phyloP scores from a whole-genome alignment of 2,113 vertebrate species.

The Ptychochromis oligacanthus region DNA sequence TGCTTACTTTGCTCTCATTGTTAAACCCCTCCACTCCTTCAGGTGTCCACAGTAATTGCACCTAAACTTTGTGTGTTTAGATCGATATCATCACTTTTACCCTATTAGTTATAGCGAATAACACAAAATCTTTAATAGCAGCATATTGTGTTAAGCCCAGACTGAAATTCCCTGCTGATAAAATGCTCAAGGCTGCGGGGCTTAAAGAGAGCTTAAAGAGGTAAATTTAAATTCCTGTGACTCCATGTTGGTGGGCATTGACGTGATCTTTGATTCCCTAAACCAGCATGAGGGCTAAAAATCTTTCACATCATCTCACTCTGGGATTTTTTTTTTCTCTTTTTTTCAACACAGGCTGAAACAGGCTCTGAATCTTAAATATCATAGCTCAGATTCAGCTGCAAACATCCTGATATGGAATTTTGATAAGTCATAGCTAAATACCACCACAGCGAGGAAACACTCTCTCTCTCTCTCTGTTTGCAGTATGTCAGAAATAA shows the following conservation, averaged over 20 bases:
- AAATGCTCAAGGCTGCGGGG: conserved; percentile 16
- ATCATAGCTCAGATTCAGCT: conserved; percentile 54
- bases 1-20: conserved; percentile 57
- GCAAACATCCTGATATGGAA: conserved; percentile 50
- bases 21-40: conserved; percentile 34
- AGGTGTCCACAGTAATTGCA: conserved; percentile 30
- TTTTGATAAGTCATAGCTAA: conserved; percentile 54
- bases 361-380: conserved; percentile 67
- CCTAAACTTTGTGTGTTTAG: conserved; percentile 31
- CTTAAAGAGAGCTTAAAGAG: conserved; percentile 46
- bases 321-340: background rate
- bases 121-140: conserved; percentile 1
- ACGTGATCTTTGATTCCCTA: conserved; percentile 62
- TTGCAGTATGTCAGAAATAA: conserved; percentile 39
- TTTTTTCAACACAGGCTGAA: conserved; percentile 60
- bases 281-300: conserved; percentile 70
- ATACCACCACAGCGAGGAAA: background rate
- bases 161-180: conserved; percentile 52
- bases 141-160: background rate
- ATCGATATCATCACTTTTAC: conserved; percentile 36
- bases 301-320: conserved; percentile 65
- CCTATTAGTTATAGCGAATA: background rate
- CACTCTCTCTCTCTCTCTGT: background rate
- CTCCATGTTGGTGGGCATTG: conserved; percentile 60
- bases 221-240: conserved; percentile 60